Evolutionary conservation across 2,888 invertebrate genomes (phyloP), one percentile per base, ranked within the genome.

Genomic region (Polyploca ridens): DNA sequence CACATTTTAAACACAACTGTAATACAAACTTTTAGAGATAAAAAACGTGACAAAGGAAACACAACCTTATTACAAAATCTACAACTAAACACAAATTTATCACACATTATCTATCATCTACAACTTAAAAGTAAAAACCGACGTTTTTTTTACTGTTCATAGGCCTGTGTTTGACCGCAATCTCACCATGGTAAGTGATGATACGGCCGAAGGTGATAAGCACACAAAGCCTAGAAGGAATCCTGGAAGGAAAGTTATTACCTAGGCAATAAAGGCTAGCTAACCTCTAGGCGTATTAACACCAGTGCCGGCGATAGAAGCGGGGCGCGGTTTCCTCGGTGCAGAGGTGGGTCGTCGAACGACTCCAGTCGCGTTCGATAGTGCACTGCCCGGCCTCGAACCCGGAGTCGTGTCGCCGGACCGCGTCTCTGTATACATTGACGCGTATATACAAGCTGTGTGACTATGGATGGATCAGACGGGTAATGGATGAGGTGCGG

Each of bases 311-410:
- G 95, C 81, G 96, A 97, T 89, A 96, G 96, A 86, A 96, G 95
- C 78, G 94, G 82, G 95, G 91, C 83, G 94, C 80, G 96, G 95
- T 77, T 96, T 96, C 86, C 97, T 77, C 95, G 96, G 82, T 96
- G 95, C 72, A 94, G 95, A 76, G 95, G 94, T 66, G 91, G 94
- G 73, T 95, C 95, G 78, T 95, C 96, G 76, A 11, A 78, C 67
- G 54, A 80, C 95, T 76, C 95, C 94, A 65, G 95, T 88, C 62
- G 92, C 92, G 79, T 93, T 94, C 57, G 95, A 98, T 95, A 98
- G 95, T 78, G 98, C 97, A 94, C 98, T 98, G 89, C 97, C 97
- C 72, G 98, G 98, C 87, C 98, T 95, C 77, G 98, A 98, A 85
- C 95, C 91, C 70, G 97, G 97, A 71, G 97, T 97, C 75, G 96